A percentile compares a stretch with the other conserved stretches of the same genome.
phyloP scores from a whole-genome alignment of 2,113 vertebrate species.

The Panthera leo region DNA sequence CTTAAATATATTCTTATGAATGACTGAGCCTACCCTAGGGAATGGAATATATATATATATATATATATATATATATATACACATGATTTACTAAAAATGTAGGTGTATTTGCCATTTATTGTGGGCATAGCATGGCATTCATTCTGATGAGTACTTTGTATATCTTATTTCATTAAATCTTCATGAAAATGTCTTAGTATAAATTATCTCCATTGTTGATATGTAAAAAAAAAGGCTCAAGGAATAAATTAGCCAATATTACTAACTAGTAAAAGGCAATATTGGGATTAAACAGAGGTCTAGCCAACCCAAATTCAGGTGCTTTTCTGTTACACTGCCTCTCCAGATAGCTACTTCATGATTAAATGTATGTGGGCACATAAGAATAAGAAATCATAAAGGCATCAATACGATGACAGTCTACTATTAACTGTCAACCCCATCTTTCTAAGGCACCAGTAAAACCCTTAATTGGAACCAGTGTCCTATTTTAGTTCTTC shows the following conservation, averaged over 20 bases:
- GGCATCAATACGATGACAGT: not conserved
- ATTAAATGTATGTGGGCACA: not conserved
- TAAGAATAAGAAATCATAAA: not conserved
- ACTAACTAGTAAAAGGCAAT: not conserved
- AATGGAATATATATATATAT: not conserved
- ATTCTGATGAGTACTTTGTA: not conserved
- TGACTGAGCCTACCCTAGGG: not conserved
- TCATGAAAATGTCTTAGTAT: not conserved
- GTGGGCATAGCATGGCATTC: not conserved
- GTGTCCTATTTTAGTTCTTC: not conserved
- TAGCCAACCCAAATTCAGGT: not conserved
- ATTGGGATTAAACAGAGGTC: not conserved
- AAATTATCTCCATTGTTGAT: not conserved
- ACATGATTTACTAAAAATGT: not conserved
- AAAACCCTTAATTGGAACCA: not conserved
- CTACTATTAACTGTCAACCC: not conserved
- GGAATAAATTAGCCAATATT: not conserved
- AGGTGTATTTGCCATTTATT: not conserved
- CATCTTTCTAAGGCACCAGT: not conserved
- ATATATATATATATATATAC: not conserved
- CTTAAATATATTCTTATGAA: not conserved
- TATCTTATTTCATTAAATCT: not conserved
- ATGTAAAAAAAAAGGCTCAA: not conserved
- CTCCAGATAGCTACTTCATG: not conserved
- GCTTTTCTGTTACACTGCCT: not conserved